Evolutionary conservation across 1,140 invertebrate genomes (phyloP).

Genomic region (Octopus sinensis): DNA sequence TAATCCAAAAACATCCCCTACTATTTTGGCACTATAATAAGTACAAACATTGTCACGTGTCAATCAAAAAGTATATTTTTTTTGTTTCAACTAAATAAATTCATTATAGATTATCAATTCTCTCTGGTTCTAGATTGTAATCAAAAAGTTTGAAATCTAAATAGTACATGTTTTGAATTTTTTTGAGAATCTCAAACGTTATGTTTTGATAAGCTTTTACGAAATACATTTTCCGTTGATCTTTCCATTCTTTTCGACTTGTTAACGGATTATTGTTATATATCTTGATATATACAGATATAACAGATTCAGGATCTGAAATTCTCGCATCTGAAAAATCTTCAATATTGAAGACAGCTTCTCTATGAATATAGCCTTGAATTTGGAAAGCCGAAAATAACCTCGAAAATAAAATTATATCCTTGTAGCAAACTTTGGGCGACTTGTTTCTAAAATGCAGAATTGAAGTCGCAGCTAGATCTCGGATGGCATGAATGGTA

Average conservation of each 20-base stretch:
- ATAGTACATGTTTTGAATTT: background rate
- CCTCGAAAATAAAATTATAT: background rate
- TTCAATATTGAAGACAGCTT: background rate
- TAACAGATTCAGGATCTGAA: background rate
- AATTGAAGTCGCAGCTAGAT: background rate
- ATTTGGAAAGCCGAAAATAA: slow-evolving; percentile 23
- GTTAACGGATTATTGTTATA: background rate
- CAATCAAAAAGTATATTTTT: too few relatives aligned
- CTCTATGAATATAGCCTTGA: slow-evolving; percentile 23
- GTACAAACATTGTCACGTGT: too few relatives aligned
- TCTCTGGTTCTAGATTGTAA: background rate
- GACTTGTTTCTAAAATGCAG: background rate
- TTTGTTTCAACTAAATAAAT: too few relatives aligned
- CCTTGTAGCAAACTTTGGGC: slow-evolving; percentile 2
- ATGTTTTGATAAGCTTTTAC: background rate
- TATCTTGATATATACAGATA: background rate
- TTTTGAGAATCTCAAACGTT: background rate
- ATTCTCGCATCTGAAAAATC: background rate
- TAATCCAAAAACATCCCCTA: too few relatives aligned
- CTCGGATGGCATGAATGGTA: background rate
- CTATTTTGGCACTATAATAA: too few relatives aligned
- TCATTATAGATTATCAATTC: background rate
- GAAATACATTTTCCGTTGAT: background rate
- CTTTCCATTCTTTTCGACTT: background rate
- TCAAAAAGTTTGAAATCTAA: background rate